Base-by-base conservation (phyloP, 2,888 invertebrate species). In the Drosophila borealis region DNA sequence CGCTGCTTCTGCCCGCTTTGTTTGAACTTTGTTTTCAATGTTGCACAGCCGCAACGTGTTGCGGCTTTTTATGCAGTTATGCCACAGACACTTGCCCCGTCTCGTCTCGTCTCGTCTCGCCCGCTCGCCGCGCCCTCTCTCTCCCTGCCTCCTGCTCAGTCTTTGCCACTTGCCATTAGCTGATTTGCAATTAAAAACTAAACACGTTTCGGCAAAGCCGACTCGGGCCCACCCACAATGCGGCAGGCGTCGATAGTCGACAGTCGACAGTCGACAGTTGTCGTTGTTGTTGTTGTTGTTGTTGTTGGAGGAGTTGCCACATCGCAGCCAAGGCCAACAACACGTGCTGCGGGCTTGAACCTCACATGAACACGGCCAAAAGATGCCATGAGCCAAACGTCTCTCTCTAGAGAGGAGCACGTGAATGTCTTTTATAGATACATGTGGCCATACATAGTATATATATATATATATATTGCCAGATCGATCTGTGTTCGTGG, bases 1-100 rank as follows among this genome's bases (percentile, higher is more conserved):
- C 19, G 34, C 9, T 36, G 29, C 29, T 49, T 46, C 51, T 66
- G 77, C 53, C 59, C 62, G 68, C 72, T 85, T 88, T 85, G 82
- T 83, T 85, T 88, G 88, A 88, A 85, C 86, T 88, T 88, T 88
- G 80, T 74, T 80, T 86, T 78, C 78, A 82, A 85, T 85, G 81
- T 82, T 82, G 86, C 80, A 65, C 64, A 64, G 71, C 66, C 66
- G 70, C 64, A 72, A 71, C 60, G 65, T 67, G 67, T 55, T 74
- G 64, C 75, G 70, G 74, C 69, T 72, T 78, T 78, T 50, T 45
- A 49, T 54, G 54, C 76, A 60, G 72, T 71, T 72, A 61, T 65
- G 53, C 39, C 46, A 49, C 39, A 34, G n/a, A 10, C 19, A 25
- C 39, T 9, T 56, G 1, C 9, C 14, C 42, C 29, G 8, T 29